Evolutionary conservation across 2,113 vertebrate species (phyloP).

Genomic region (Dunckerocampus dactyliophorus): DNA sequence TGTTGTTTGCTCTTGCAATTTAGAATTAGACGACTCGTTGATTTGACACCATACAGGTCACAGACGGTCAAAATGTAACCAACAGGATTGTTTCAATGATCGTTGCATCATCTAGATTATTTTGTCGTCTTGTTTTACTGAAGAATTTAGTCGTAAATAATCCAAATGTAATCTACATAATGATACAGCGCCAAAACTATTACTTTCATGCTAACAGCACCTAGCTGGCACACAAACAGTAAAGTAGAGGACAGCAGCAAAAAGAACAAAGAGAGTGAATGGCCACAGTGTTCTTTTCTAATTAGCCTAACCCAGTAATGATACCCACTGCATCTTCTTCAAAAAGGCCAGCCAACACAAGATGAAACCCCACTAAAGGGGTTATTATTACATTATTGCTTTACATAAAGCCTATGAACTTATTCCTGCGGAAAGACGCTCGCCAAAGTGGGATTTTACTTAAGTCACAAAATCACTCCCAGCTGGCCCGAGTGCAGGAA

Average conservation of each 20-base stretch:
- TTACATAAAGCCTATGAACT: slow-evolving; percentile 67
- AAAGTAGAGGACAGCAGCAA: neutral
- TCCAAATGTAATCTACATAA: no score
- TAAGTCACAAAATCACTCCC: slow-evolving; percentile 75
- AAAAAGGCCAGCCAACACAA: slow-evolving; percentile 53
- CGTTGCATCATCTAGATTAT: no score
- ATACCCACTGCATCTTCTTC: slow-evolving; percentile 35
- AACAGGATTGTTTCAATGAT: no score
- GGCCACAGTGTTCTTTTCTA: slow-evolving; percentile 42
- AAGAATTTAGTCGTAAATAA: no score
- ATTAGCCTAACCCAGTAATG: slow-evolving; percentile 40
- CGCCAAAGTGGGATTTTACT: slow-evolving; percentile 69
- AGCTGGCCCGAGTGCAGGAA: slow-evolving; percentile 72
- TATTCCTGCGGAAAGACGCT: slow-evolving; percentile 67
- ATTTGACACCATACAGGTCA: no score
- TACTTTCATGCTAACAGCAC: no score
- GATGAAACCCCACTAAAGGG: slow-evolving; percentile 56
- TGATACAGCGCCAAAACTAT: no score
- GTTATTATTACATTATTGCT: slow-evolving; percentile 71
- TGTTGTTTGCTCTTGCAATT: no score
- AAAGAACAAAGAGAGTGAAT: slow-evolving; percentile 15
- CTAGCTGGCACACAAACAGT: neutral
- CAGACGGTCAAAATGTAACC: no score
- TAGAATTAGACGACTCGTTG: no score
- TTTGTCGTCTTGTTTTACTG: no score